Evolutionary conservation across 2,888 invertebrate genomes (phyloP), one percentile per base, ranked within the genome.

Genomic region (Parthenolecanium corni): DNA sequence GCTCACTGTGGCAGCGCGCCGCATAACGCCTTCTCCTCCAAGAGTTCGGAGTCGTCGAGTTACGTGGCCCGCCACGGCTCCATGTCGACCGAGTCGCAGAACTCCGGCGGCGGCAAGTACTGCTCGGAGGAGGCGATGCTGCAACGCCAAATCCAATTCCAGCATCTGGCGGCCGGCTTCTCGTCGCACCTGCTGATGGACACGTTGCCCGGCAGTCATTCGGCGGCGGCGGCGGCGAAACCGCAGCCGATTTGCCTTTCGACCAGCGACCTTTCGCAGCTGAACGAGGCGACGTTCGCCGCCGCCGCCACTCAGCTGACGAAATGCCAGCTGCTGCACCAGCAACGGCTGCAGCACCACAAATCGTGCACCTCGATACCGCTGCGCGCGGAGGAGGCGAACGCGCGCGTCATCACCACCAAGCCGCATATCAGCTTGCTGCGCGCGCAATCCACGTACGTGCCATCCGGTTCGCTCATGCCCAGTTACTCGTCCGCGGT

Each of bases 361-460:
- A 52, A 51, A 6, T 52, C 62, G n/a, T 52, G 51, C n/a, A 20
- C 38, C 3, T 62, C 62, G 20, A 5, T 62, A 3, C 63, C 63
- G 11, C 21, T 47, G 16, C 63, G 53, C 12, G 52, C 79, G 1
- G 85, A 85, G 73, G 86, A 86, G 75, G 83, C 84, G 0, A 78
- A 84, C 53, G 87, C 86, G 0, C 77, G 87, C 66, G 84, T 87
- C 67, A 85, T 88, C 38, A 86, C 85, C 25, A 83, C 85, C 0
- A 80, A 85, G 66, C 84, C 87, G 0, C 84, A 85, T 73, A 84
- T 85, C 62, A 86, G 82, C 71, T 82, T 87, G 66, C 76, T 86
- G 21, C 86, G 84, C 70, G 86, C 87, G 11, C 86, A 86, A 71
- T 82, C 86, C 0, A 84, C 47, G 14, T 58, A 49, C 23, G 49